Evolutionary conservation across 2,888 invertebrate species (phyloP).

Genomic region (Osmoderma eremita): DNA sequence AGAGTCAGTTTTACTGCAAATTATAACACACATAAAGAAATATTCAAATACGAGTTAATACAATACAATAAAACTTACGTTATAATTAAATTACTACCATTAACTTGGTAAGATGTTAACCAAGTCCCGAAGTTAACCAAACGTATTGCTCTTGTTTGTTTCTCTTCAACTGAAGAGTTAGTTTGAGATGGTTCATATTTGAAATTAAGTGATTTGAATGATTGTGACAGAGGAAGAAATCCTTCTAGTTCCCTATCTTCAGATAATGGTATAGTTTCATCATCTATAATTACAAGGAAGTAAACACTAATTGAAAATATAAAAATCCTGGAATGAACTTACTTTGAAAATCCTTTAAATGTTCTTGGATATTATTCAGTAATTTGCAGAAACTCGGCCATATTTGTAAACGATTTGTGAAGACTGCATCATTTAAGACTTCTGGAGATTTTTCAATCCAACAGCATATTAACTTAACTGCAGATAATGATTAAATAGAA

Average conservation of each 20-base stretch:
- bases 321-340: no score
- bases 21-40: no score
- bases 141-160: slow-evolving; percentile 65
- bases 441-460: slow-evolving; percentile 73
- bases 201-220: slow-evolving; percentile 69
- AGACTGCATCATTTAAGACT: slow-evolving; percentile 67
- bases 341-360: slow-evolving; percentile 64
- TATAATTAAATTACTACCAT: slow-evolving; percentile 50
- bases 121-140: slow-evolving; percentile 66
- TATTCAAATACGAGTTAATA: slow-evolving; percentile 42
- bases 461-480: slow-evolving; percentile 80
- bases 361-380: slow-evolving; percentile 73
- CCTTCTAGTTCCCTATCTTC: slow-evolving; percentile 85
- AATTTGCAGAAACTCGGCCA: slow-evolving; percentile 83
- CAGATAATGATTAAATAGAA: no score
- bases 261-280: slow-evolving; percentile 73
- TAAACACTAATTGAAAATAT: not conserved
- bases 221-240: slow-evolving; percentile 76
- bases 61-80: slow-evolving; percentile 33
- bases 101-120: slow-evolving; percentile 64
- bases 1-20: slow-evolving; percentile 43
- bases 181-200: slow-evolving; percentile 62
- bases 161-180: slow-evolving; percentile 59
- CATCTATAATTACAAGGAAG: slow-evolving; percentile 62
- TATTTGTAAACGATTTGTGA: slow-evolving; percentile 72